Percentiles rank a stretch among this genome's conserved stretches.
phyloP scores from a whole-genome alignment of 2,888 invertebrate genomes.

The Plebejus argus region DNA sequence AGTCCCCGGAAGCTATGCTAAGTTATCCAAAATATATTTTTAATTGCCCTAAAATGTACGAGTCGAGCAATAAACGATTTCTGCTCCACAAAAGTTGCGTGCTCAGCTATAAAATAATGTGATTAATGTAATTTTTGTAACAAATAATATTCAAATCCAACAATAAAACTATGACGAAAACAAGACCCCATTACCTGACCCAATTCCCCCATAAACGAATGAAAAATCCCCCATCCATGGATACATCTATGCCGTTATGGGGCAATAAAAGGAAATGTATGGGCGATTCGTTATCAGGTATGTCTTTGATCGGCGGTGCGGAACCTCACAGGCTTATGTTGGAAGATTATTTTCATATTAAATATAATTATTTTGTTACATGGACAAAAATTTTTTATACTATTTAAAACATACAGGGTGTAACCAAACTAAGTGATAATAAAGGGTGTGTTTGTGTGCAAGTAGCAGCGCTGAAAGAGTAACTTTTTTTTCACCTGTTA shows the following conservation, averaged over 20 bases:
- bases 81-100: background rate
- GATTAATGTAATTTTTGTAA: background rate
- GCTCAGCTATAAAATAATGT: background rate
- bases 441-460: no score
- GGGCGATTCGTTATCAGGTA: conserved; percentile 20
- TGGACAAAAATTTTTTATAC: background rate
- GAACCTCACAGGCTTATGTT: background rate
- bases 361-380: background rate
- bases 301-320: conserved; percentile 21
- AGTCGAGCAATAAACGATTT: no score
- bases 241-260: conserved; percentile 28
- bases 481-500: no score
- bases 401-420: no score
- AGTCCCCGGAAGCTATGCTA: no score
- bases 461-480: no score
- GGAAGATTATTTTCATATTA: background rate
- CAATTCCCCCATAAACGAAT: conserved; percentile 1
- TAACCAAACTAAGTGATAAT: no score
- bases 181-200: background rate
- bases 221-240: background rate
- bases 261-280: conserved; percentile 32
- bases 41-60: no score
- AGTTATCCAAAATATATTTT: no score
- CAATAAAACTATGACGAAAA: background rate
- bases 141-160: background rate